Conservation (phyloP, 2,113 vertebrate genomes). For the Isichthys henryi region DNA sequence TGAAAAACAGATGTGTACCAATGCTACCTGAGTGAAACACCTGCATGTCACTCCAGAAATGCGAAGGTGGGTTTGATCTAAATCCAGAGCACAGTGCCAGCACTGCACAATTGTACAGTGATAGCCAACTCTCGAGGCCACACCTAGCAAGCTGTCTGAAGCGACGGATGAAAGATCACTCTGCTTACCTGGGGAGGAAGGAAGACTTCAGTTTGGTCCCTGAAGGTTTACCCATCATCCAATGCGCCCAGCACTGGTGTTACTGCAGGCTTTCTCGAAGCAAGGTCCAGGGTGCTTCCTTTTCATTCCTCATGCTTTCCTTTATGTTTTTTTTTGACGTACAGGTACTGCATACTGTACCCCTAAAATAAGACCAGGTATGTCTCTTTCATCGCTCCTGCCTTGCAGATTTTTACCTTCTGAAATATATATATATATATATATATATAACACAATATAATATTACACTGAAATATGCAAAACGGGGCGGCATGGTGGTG, state of each 20-base stretch:
- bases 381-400: background rate
- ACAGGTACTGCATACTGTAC: background rate
- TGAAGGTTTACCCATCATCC: background rate
- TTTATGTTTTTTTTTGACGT: background rate
- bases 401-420: background rate
- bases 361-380: background rate
- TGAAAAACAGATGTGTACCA: background rate
- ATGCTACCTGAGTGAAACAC: background rate
- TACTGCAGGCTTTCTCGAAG: background rate
- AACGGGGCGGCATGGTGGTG: no score
- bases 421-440: background rate
- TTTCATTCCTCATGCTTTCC: background rate
- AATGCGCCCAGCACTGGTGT: background rate
- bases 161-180: constrained; percentile 7
- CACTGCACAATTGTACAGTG: background rate
- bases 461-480: constrained; percentile 26
- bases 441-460: background rate
- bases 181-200: background rate
- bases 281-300: background rate
- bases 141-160: background rate
- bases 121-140: background rate
- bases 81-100: background rate
- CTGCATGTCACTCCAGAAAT: background rate
- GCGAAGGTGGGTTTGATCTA: background rate
- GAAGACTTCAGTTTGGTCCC: background rate